A percentile compares a stretch with the other conserved stretches of the same genome.
Conservation (phyloP, 2,797 vertebrate genomes). For the Xenentodon cancila region DNA sequence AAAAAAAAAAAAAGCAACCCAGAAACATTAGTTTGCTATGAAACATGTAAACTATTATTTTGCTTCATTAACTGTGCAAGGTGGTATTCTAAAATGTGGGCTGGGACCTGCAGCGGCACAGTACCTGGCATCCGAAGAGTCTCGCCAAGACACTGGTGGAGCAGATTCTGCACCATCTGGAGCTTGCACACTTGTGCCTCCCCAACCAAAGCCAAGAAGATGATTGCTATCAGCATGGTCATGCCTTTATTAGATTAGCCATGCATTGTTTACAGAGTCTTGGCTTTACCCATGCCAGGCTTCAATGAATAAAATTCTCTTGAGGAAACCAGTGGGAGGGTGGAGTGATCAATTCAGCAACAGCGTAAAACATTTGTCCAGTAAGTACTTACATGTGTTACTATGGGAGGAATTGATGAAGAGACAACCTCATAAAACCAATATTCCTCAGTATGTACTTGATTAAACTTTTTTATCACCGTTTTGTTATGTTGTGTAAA, state of each 20-base stretch:
- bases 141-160: constrained; percentile 56
- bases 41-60: too few relatives aligned
- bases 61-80: too few relatives aligned
- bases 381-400: constrained; percentile 18
- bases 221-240: constrained; percentile 75
- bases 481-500: neutral
- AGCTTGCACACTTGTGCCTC: constrained; percentile 46
- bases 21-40: too few relatives aligned
- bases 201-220: constrained; percentile 67
- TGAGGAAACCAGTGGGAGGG: constrained; percentile 21
- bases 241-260: constrained; percentile 73
- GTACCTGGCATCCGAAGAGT: constrained; percentile 55
- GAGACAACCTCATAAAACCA: neutral
- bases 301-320: constrained; percentile 28
- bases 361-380: constrained; percentile 19
- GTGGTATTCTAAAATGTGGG: constrained; percentile 23
- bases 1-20: too few relatives aligned
- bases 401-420: neutral
- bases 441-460: constrained; percentile 1
- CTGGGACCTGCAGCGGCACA: constrained; percentile 13
- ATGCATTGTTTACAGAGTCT: constrained; percentile 63
- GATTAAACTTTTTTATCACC: neutral
- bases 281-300: constrained; percentile 35
- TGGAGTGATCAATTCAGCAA: constrained; percentile 31
- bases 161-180: constrained; percentile 74